Percentiles rank a stretch among this genome's conserved stretches.
Evolutionary conservation across 2,797 vertebrate species (phyloP).

Genomic region (Acipenser oxyrinchus): DNA sequence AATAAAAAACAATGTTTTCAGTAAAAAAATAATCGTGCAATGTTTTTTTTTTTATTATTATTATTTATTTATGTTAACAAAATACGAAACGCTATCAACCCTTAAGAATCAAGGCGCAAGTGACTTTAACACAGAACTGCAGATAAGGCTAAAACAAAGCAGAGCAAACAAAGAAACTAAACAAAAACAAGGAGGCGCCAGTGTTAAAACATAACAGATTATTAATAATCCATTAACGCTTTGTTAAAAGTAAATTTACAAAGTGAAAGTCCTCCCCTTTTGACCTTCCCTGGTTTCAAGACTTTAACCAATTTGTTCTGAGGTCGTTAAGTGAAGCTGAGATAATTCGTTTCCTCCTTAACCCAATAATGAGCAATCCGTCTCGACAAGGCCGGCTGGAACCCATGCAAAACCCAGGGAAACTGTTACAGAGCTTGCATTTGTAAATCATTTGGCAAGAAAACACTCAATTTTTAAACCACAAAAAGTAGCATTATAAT

Average conservation of each 20-base stretch:
- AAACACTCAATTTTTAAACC: no score
- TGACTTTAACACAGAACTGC: background rate
- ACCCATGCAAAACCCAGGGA: conserved; percentile 22
- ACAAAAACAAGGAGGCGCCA: background rate
- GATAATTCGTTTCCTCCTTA: conserved; percentile 31
- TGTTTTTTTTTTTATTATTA: background rate
- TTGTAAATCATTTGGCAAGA: background rate
- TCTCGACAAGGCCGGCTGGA: conserved; percentile 29
- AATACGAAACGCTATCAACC: no score
- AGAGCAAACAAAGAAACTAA: background rate
- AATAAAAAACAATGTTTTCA: background rate
- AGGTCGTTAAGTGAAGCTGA: conserved; percentile 41
- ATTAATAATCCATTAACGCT: conserved; percentile 18
- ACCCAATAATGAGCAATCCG: conserved; percentile 37
- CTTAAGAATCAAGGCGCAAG: background rate
- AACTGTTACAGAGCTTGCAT: conserved; percentile 12
- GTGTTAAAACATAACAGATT: background rate
- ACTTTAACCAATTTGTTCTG: conserved; percentile 42
- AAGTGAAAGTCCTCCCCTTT: background rate
- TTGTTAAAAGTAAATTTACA: conserved; percentile 19
- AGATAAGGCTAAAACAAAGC: background rate
- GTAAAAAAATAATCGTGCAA: background rate
- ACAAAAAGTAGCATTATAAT: no score
- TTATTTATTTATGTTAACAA: background rate
- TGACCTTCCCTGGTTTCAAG: conserved; percentile 30